Percentiles rank a stretch among this genome's conserved stretches.
These are phyloP conservation scores for Agrochola lychnidis DNA, from an alignment of 2,888 invertebrate genomes.

Conservation along the genomic window DNA sequence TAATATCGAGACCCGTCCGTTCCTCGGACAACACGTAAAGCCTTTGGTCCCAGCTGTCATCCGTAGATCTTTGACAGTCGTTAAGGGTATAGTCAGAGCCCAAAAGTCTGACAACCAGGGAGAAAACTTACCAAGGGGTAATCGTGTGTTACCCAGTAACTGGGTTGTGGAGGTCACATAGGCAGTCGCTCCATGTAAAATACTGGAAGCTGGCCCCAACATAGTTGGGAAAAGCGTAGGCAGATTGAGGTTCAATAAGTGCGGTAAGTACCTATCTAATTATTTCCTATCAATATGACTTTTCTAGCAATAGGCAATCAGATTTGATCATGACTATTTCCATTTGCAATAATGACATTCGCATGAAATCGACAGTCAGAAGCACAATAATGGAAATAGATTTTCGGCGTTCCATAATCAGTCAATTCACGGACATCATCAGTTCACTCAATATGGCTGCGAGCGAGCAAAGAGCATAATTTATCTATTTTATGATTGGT, in stretches of 20 bases:
- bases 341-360: slow-evolving; percentile 30
- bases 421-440: slow-evolving; percentile 56
- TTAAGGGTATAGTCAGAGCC: neutral
- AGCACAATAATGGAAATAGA: slow-evolving; percentile 35
- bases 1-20: neutral
- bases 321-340: slow-evolving; percentile 14
- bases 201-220: too few relatives aligned
- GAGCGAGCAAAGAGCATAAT: slow-evolving; percentile 46
- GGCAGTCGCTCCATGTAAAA: too few relatives aligned
- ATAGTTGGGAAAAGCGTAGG: too few relatives aligned
- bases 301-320: slow-evolving; percentile 9
- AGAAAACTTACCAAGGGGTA: neutral
- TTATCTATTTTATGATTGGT: slow-evolving; percentile 66
- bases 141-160: too few relatives aligned
- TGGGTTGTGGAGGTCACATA: too few relatives aligned
- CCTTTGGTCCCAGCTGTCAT: neutral
- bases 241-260: neutral
- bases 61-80: neutral
- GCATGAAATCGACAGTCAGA: slow-evolving; percentile 22
- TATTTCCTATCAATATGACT: neutral
- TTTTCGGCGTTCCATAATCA: slow-evolving; percentile 33
- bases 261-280: neutral
- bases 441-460: slow-evolving; percentile 54
- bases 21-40: neutral
- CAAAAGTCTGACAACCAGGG: neutral